phyloP scores from a whole-genome alignment of 2,113 vertebrate genomes.

The Phasianus colchicus region DNA sequence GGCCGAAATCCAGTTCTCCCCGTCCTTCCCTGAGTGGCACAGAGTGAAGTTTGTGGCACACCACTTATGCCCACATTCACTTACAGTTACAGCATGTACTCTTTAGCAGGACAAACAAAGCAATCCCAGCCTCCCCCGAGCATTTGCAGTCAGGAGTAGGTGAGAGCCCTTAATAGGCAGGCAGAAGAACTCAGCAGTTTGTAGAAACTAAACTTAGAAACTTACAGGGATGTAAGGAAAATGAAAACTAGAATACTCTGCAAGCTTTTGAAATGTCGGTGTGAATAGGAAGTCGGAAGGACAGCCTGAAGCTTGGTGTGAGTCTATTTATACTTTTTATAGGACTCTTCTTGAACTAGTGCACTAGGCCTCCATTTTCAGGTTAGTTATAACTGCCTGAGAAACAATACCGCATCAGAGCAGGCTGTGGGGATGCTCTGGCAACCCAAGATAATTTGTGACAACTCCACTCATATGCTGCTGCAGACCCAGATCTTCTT shows the following conservation, averaged over 20 bases:
- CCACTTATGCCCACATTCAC: slow-evolving; percentile 51
- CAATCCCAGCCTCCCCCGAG: slow-evolving; percentile 17
- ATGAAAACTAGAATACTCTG: neutral
- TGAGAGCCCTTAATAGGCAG: slow-evolving; percentile 10
- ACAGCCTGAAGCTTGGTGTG: neutral
- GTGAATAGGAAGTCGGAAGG: neutral
- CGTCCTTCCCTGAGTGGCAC: slow-evolving; percentile 38
- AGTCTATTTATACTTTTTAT: neutral
- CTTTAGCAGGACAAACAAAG: slow-evolving; percentile 53
- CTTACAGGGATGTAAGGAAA: neutral
- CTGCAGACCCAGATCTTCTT: neutral
- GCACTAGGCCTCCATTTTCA: neutral
- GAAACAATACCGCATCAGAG: accelerated
- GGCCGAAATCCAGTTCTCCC: slow-evolving; percentile 60
- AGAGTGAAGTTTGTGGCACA: slow-evolving; percentile 37
- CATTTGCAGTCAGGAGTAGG: neutral
- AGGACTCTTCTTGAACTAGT: neutral
- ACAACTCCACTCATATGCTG: neutral
- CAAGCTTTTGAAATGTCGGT: accelerated
- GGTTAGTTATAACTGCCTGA: neutral
- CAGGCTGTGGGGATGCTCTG: neutral
- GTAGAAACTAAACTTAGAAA: neutral
- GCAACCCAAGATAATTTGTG: neutral
- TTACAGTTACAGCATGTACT: slow-evolving; percentile 66
- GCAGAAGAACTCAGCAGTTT: neutral